phyloP scores from a whole-genome alignment of 2,113 vertebrate species.

The Bos indicus region DNA sequence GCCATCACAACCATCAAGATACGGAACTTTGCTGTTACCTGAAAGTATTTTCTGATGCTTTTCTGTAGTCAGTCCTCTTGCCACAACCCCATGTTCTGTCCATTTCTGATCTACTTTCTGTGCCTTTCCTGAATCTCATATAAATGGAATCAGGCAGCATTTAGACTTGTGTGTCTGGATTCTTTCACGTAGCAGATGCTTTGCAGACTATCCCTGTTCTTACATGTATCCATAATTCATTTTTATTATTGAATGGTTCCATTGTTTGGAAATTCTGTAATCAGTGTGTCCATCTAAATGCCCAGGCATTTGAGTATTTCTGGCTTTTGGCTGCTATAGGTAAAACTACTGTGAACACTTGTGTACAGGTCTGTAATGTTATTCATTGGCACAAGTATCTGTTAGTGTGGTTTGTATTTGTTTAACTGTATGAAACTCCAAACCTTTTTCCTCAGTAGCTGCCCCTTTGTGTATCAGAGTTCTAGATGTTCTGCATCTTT shows the following conservation, averaged over 20 bases:
- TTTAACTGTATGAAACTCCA: not conserved
- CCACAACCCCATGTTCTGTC: rapidly evolving
- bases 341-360: not conserved
- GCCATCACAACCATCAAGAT: not conserved
- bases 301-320: not conserved
- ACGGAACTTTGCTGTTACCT: not conserved
- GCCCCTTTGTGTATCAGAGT: not conserved
- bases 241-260: not conserved
- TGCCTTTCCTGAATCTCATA: not conserved
- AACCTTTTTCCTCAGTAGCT: not conserved
- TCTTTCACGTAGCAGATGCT: not conserved
- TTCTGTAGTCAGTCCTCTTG: too few species aligned
- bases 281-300: not conserved
- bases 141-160: not conserved
- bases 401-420: not conserved
- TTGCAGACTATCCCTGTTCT: not conserved
- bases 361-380: not conserved
- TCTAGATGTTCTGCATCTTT: not conserved
- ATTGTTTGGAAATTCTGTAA: not conserved
- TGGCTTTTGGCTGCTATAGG: not conserved
- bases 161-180: not conserved
- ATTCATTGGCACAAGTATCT: not conserved
- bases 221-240: not conserved
- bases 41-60: not conserved
- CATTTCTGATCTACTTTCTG: not conserved